Base-by-base conservation (phyloP, 1,140 invertebrate species). In the Alviniconcha marisindica region DNA sequence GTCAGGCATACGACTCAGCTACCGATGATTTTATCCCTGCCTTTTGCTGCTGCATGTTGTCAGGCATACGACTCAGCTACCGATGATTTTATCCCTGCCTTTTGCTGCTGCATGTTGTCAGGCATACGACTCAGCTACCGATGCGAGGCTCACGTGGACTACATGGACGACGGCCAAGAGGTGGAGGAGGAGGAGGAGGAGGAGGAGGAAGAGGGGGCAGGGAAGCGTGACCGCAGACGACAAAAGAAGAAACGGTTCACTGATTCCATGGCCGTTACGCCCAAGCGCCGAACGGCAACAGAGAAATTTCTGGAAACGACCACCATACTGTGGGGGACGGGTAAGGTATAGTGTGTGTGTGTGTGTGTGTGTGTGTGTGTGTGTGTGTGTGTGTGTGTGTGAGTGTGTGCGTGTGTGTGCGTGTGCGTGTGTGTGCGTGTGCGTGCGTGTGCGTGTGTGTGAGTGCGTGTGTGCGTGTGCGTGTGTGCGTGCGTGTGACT, bases 281-380 rank as follows among this genome's bases (percentile, higher is more conserved):
- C 78, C 1, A 40, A 44, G 14, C 54, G 60, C 4, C 54, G 56
- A 2, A 66, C 78, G 14, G 54, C 78, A 36, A 80, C 60, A 2
- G 78, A 80, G 56, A 80, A 80, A 28, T 80, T 80, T 28, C 38
- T 80, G 60, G 78, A 80, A 31, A 80, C 78, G 0, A 80, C 56
- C 33, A 66, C 56, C 5, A 80, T 69, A 42, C 28, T 80, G 36
- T 80, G 60, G 78, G 78, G 78, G 18, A 80, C 78, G 54, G 78
- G 78, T 80, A 42, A 60, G n/a, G 24, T 4, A 60, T 51, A 51
- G 7, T 51, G 48, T 12, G 21, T 51, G 48, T 51, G 48, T 51
- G 48, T 51, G 48, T 51, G 48, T 51, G 48, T 51, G 48, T 51
- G 48, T 51, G 48, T 51, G 48, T 51, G 48, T 51, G 48, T 51